Evolutionary conservation across 2,888 invertebrate species (phyloP).

Genomic region (Doris montereyensis): DNA sequence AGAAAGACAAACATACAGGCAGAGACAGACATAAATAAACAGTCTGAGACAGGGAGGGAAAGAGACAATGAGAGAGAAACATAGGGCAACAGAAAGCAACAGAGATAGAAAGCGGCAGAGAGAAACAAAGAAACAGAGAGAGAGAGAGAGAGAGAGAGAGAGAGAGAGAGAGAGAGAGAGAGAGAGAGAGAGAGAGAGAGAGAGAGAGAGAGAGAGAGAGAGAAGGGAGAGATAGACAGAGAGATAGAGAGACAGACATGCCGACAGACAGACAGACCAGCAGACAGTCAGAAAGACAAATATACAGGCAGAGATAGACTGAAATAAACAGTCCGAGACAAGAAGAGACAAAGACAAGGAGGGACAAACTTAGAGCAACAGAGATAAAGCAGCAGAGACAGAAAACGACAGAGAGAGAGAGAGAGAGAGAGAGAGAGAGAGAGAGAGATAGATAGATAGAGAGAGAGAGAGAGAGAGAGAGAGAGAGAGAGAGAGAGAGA

Average conservation of each 20-base stretch:
- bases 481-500: neutral
- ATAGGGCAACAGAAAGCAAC: too few relatives aligned
- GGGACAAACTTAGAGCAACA: neutral
- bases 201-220: slow-evolving; percentile 14
- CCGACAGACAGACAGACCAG: neutral
- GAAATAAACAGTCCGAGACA: neutral
- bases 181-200: neutral
- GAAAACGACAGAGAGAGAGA: slow-evolving; percentile 26
- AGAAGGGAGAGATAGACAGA: neutral
- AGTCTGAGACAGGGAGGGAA: too few relatives aligned
- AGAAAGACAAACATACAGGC: too few relatives aligned
- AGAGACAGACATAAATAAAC: too few relatives aligned
- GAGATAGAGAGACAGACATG: neutral
- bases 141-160: neutral
- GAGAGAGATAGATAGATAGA: neutral
- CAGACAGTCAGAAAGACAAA: neutral
- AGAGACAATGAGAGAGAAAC: too few relatives aligned
- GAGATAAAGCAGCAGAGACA: slow-evolving; percentile 13
- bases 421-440: slow-evolving; percentile 7
- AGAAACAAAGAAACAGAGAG: too few relatives aligned
- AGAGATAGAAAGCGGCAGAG: too few relatives aligned
- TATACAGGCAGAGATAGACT: slow-evolving; percentile 1
- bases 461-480: neutral
- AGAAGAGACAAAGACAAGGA: neutral
- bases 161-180: neutral